Base-by-base conservation (phyloP, 2,888 invertebrate species). In the Watsonalla cultraria region DNA sequence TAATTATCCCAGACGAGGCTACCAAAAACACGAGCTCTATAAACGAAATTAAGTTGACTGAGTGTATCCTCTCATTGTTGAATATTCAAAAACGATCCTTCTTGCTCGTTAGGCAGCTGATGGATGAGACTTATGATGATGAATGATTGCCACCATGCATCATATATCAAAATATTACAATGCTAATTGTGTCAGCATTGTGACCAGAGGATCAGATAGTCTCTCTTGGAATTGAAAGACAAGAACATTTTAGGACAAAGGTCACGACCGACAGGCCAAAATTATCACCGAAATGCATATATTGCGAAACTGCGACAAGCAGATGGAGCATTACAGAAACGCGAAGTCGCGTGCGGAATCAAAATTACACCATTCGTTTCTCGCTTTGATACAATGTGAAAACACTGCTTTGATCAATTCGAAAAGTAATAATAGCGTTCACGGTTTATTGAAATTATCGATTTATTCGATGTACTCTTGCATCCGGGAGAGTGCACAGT, bases 321-420 rank as follows among this genome's bases (percentile, higher is more conserved):
- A 46, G 42, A 13, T 35, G 42, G 42, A 42, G 55, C 58, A 55
- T 66, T 70, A 67, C 66, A 66, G 72, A 73, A 72, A 75, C 64
- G 62, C 58, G 15, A 66, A 61, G 62, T 72, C 74, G 70, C 71
- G 70, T 73, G 74, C 70, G 58, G 65, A 66, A 69, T 65, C 57
- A 55, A 58, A 53, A 64, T 70, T 65, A 52, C 65, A 60, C 62
- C 59, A 64, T 60, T 58, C 56, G 54, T 66, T 58, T 59, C 45
- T 55, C 24, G n/a, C 52, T 56, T 51, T 42, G 15, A 39, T 56
- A 53, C 56, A 52, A 54, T 24, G 39, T 47, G 47, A 46, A 47
- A 13, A 49, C 15, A 42, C 42, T 11, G 8, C 37, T 37, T 37
- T 8, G 37, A 7, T 37, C 37, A 7, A 42, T 42, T 8, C 42